Percentiles rank a stretch among this genome's conserved stretches.
Evolutionary conservation across 1,140 invertebrate species (phyloP).

Genomic region (Papilio dardanus): DNA sequence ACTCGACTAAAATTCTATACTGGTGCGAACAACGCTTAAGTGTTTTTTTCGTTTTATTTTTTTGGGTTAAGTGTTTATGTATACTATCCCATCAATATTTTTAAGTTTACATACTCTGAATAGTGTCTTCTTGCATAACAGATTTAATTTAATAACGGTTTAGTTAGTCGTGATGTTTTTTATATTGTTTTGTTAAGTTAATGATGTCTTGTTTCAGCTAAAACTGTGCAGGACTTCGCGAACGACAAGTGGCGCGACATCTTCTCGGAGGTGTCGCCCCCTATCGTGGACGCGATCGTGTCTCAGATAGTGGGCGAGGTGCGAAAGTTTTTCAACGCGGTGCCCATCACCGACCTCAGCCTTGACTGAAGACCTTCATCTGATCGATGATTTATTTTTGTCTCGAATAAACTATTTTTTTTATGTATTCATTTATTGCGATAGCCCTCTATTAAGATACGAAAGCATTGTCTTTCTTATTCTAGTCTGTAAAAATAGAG

Average conservation of each 20-base stretch:
- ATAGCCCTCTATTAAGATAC: too few relatives aligned
- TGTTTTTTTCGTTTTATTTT: too few relatives aligned
- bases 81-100: too few relatives aligned
- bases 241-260: slow-evolving; percentile 73
- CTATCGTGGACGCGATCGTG: slow-evolving; percentile 65
- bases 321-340: slow-evolving; percentile 58
- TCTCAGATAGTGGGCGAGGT: slow-evolving; percentile 55
- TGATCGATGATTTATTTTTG: background rate
- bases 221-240: slow-evolving; percentile 60
- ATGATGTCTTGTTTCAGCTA: slow-evolving; percentile 66
- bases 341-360: slow-evolving; percentile 53
- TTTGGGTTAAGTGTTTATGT: too few relatives aligned
- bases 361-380: background rate
- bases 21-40: too few relatives aligned
- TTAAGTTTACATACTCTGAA: too few relatives aligned
- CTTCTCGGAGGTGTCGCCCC: slow-evolving; percentile 68
- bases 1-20: too few relatives aligned
- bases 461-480: too few relatives aligned
- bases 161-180: background rate
- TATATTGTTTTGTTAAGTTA: background rate
- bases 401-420: background rate
- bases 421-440: too few relatives aligned
- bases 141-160: too few relatives aligned
- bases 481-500: too few relatives aligned
- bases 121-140: too few relatives aligned